Base-by-base conservation (phyloP, 2,888 invertebrate genomes). In the Lepidonotus clava region DNA sequence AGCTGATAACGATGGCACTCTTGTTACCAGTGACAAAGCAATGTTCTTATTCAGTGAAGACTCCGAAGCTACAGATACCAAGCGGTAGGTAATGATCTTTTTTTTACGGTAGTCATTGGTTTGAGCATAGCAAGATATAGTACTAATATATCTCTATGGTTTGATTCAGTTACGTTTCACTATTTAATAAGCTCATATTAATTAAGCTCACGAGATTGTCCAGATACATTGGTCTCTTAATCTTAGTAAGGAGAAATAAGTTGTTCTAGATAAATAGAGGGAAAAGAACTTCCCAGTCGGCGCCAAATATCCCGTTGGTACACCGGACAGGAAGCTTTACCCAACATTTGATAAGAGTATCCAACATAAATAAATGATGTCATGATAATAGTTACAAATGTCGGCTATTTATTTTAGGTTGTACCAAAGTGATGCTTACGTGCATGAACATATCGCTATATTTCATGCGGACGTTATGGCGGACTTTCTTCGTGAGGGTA, bases 21-120 rank as follows among this genome's bases (percentile, higher is more conserved):
- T 71, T 11, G 71, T 2, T 11, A 71, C 71, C 11, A 71, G 71
- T 36, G 71, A 71, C 46, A n/a, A 14, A 21, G 83, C 83, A 28
- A 83, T 83, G 83, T 83, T 83, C 32, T 11, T 83, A 1, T 83
- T 83, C 83, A 83, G 83, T 56, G 83, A 83, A 83, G 56, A 83
- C 53, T 32, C 83, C 1, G 83, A 53, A n/a, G 83, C 83, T 32
- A 32, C 18, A 1, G 83, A 83, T 36, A 83, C 83, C 14, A 83
- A 34, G 36, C 14, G 56, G 83, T 83, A 6, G 8, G 56, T 83
- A 18, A 51, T 51, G 51, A 51, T 51, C 11, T 51, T 51, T 21
- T 14, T 51, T 51, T 14, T 51, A 51, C 21, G 21, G 11, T 51
- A 14, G 21, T 51, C 11, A 51, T 51, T 11, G 51, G 14, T 51